Base-by-base conservation (phyloP, 1,140 invertebrate species). In the Drosophila lacteicornis region DNA sequence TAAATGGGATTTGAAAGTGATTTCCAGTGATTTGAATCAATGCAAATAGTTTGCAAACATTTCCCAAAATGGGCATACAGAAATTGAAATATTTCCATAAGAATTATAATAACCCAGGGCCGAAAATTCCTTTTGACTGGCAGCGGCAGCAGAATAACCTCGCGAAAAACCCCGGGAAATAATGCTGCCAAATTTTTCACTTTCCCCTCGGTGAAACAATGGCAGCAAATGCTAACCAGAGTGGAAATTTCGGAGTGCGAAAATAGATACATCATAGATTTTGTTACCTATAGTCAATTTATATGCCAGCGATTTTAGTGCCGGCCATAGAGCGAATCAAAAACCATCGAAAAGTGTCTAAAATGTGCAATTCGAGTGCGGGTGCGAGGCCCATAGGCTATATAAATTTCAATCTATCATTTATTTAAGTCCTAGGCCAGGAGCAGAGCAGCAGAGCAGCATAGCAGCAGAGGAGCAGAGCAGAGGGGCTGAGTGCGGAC, bases 351-450 rank as follows among this genome's bases (percentile, higher is more conserved):
- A 82, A 80, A 83, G 70, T 69, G 70, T 67, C 80, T 75, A 83
- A 86, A 82, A 80, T 83, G 76, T 77, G 83, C 57, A 70, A 80
- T 78, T 63, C 63, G 56, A 67, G 63, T 58, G 62, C 30, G 57
- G 58, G 40, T 30, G 33, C 45, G 36, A 43, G 68, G 61, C 51
- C 79, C 78, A 79, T 61, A 70, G 76, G 83, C 78, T 75, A 90
- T 90, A 88, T 88, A 88, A 81, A 88, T 88, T 88, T 88, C 85
- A 88, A 88, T 88, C 85, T 88, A 88, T 88, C 85, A 88, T 88
- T 88, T 88, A 88, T 88, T 88, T 77, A 88, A 88, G 84, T 88
- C 84, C 84, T 88, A 88, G 85, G 85, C 78, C 85, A 77, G 75
- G 53, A 43, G 25, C 47, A 43, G 36, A 22, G 17, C 51, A 8